These are phyloP conservation scores for Romanogobio albipinnatus DNA, from an alignment of 2,113 vertebrate genomes.

Conservation along the genomic window DNA sequence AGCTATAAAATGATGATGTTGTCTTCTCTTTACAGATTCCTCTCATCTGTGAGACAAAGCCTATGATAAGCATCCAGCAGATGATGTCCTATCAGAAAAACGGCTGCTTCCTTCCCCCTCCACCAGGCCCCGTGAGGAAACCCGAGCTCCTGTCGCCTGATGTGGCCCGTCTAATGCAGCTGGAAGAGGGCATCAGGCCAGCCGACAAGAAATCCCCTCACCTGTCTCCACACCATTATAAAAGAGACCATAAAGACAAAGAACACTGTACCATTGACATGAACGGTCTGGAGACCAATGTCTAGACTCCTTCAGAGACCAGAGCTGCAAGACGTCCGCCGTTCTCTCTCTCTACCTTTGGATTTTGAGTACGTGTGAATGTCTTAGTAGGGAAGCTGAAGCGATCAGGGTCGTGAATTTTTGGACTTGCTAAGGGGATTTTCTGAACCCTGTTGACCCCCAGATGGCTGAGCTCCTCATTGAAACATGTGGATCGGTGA, in stretches of 20 bases:
- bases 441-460: neutral
- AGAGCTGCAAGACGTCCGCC: neutral
- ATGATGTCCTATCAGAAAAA: conserved; percentile 93
- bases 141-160: conserved; percentile 75
- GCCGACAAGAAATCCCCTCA: conserved; percentile 74
- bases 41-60: conserved; percentile 89
- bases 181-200: conserved; percentile 81
- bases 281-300: conserved; percentile 94
- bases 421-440: neutral
- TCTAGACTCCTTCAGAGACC: conserved; percentile 70
- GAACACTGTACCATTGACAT: conserved; percentile 95
- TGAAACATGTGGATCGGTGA: neutral
- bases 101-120: conserved; percentile 79
- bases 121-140: conserved; percentile 71
- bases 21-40: conserved; percentile 74
- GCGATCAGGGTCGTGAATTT: neutral
- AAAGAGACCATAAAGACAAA: conserved; percentile 77
- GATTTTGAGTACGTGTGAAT: neutral
- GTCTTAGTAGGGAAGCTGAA: neutral
- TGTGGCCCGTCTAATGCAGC: conserved; percentile 81
- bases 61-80: conserved; percentile 89
- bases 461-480: neutral
- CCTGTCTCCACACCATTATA: conserved; percentile 70
- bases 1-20: neutral
- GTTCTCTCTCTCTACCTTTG: conserved; percentile 13